Percentiles rank a stretch among this genome's conserved stretches.
These are phyloP conservation scores for Escarpia spicata DNA, from an alignment of 2,888 invertebrate species.

Conservation along the genomic window DNA sequence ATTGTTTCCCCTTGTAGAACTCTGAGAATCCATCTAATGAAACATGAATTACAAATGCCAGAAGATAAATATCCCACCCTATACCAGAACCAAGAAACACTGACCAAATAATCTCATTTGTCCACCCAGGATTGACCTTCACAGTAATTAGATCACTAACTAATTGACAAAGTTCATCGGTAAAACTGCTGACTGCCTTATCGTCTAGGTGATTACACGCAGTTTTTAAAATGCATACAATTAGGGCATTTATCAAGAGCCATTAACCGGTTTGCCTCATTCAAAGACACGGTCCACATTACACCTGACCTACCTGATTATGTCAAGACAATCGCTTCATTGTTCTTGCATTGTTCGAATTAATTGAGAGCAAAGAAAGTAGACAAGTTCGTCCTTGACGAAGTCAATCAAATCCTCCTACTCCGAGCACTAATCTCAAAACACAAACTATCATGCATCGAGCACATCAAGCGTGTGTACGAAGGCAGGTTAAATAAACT, in stretches of 20 bases:
- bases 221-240: neutral
- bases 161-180: neutral
- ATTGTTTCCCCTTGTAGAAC: neutral
- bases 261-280: neutral
- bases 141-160: neutral
- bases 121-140: neutral
- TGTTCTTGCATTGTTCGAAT: neutral
- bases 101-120: neutral
- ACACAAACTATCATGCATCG: too few species aligned
- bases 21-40: neutral
- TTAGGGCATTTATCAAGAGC: neutral
- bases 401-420: too few species aligned
- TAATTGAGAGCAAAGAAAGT: too few species aligned
- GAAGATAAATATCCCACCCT: neutral
- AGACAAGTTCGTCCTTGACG: too few species aligned
- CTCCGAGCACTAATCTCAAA: too few species aligned
- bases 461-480: too few species aligned
- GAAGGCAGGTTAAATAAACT: too few species aligned
- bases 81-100: neutral
- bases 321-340: neutral
- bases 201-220: neutral
- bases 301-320: neutral
- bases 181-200: neutral
- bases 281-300: conserved; percentile 9
- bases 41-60: neutral